These are phyloP conservation scores for Diadema setosum DNA, from an alignment of 35 echinoderm and acorn worm genomes.

Conservation along the genomic window DNA sequence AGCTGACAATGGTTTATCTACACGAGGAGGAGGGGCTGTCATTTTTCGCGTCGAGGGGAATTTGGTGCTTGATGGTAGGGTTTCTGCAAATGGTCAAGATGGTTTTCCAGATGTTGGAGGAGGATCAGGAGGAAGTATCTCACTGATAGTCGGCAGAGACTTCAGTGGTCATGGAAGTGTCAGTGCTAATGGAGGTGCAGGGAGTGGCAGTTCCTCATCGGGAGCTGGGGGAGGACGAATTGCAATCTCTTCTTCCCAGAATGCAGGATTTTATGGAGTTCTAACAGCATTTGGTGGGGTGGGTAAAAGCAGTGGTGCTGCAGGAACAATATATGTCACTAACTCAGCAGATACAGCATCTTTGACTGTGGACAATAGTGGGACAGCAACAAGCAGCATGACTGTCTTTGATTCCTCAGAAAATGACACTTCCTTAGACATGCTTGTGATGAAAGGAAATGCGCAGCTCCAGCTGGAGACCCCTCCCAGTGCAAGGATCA, in stretches of 20 bases:
- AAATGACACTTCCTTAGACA: slow-evolving; percentile 13
- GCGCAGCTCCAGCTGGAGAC: slow-evolving; percentile 23
- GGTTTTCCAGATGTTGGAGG: slow-evolving; percentile 9
- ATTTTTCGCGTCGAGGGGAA: neutral
- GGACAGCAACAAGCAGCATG: neutral
- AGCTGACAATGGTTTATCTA: neutral
- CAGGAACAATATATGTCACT: slow-evolving; percentile 66
- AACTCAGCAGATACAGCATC: neutral
- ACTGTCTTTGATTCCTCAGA: slow-evolving; percentile 13
- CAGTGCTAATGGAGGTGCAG: slow-evolving; percentile 59
- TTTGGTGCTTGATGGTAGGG: slow-evolving; percentile 42
- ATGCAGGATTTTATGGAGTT: slow-evolving; percentile 50
- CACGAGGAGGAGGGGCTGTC: slow-evolving; percentile 63
- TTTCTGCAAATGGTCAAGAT: slow-evolving; percentile 50
- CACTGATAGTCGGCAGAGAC: neutral
- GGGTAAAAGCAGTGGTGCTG: slow-evolving; percentile 47
- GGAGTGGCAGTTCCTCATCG: slow-evolving; percentile 6
- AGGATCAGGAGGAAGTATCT: slow-evolving; percentile 73
- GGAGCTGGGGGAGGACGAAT: slow-evolving; percentile 84
- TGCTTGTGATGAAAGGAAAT: neutral
- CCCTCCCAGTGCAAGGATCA: slow-evolving; percentile 5
- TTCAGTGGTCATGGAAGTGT: slow-evolving; percentile 40
- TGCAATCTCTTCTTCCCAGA: slow-evolving; percentile 20
- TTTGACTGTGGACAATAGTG: slow-evolving; percentile 58
- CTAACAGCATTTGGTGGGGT: slow-evolving; percentile 47